A percentile compares a stretch with the other conserved stretches of the same genome.
These are phyloP conservation scores for Sylvietta virens DNA, from an alignment of 2,113 vertebrate genomes.

Conservation along the genomic window DNA sequence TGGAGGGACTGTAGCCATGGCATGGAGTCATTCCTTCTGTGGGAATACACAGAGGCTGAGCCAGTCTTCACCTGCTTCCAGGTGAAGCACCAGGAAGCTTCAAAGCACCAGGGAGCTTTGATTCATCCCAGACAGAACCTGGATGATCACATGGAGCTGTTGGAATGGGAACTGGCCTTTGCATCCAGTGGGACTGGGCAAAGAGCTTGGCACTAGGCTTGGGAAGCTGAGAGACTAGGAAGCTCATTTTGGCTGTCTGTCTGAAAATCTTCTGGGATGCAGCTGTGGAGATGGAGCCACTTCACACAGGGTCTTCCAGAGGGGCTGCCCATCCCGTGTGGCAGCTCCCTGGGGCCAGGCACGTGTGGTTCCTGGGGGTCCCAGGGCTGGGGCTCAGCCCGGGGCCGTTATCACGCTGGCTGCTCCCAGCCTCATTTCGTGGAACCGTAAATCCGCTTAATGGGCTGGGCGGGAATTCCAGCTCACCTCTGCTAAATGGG, in stretches of 20 bases:
- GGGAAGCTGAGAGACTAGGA: not conserved
- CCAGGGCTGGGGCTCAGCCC: not conserved
- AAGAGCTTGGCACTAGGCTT: not conserved
- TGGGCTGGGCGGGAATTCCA: slow-evolving; percentile 36
- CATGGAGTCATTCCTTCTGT: not conserved
- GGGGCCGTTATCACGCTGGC: not conserved
- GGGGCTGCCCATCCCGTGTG: fast-evolving
- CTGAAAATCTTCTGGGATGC: not conserved
- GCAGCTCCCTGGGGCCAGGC: not conserved
- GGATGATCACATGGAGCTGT: not conserved
- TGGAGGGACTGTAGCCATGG: not conserved
- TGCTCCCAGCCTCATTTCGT: not conserved
- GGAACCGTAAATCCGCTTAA: slow-evolving; percentile 21
- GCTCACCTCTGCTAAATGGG: not conserved
- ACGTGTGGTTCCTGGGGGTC: not conserved
- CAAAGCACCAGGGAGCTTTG: not conserved
- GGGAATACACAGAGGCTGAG: not conserved
- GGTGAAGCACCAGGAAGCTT: not conserved
- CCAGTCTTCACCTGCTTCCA: not conserved
- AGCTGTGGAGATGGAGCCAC: not conserved
- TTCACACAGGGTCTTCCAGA: not conserved
- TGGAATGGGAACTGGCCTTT: not conserved
- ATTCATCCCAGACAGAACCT: not conserved
- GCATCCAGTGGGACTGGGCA: not conserved
- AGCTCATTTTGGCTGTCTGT: fast-evolving